phyloP scores from a whole-genome alignment of 2,888 invertebrate species.

The Xestoiulus laeticollis region DNA sequence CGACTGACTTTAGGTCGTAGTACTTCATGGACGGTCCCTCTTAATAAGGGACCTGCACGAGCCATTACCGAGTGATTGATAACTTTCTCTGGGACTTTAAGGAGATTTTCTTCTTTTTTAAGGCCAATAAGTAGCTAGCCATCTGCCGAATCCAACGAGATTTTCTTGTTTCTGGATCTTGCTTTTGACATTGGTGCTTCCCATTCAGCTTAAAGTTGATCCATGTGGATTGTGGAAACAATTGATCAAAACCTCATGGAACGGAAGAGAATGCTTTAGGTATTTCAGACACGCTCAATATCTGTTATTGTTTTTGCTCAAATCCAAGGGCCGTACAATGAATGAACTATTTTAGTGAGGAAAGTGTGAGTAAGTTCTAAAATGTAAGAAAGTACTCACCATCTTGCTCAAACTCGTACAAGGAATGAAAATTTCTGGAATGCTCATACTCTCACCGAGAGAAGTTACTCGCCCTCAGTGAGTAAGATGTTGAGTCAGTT shows the following conservation, averaged over 20 bases:
- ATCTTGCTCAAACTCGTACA: too few species aligned
- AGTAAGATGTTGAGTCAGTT: too few species aligned
- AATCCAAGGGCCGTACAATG: background rate
- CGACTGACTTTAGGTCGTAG: background rate
- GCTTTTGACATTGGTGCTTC: background rate
- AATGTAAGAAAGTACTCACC: too few species aligned
- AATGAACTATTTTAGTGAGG: too few species aligned
- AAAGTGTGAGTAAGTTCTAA: too few species aligned
- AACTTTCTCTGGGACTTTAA: background rate
- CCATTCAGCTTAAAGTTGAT: background rate
- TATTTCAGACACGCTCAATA: background rate
- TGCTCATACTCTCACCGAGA: too few species aligned
- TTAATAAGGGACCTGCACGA: background rate
- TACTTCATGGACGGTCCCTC: slow-evolving; percentile 31
- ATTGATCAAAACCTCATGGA: background rate
- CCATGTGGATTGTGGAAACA: background rate
- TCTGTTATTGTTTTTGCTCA: background rate
- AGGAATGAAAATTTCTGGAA: too few species aligned
- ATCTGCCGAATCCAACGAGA: background rate
- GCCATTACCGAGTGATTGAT: slow-evolving; percentile 29
- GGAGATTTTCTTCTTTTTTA: background rate
- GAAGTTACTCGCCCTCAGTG: too few species aligned
- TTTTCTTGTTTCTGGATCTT: background rate
- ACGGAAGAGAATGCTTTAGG: background rate
- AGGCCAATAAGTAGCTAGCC: background rate